Percentiles rank a stretch among this genome's conserved stretches.
phyloP scores from a whole-genome alignment of 2,888 invertebrate species.

The Orchesellides sinensis region DNA sequence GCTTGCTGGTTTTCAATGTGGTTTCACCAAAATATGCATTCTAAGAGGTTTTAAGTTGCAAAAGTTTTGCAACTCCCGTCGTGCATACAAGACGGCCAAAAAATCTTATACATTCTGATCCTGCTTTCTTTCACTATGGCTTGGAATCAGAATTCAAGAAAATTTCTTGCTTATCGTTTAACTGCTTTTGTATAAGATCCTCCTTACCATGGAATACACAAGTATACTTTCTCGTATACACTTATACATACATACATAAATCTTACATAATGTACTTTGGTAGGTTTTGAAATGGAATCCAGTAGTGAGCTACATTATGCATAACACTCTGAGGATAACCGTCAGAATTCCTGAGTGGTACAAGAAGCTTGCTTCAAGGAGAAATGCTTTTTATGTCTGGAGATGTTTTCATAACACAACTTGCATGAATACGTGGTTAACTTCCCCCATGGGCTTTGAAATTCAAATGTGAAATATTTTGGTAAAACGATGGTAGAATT shows the following conservation, averaged over 20 bases:
- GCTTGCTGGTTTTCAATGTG: conserved; percentile 36
- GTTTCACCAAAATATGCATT: conserved; percentile 48
- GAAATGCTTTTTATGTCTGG: conserved; percentile 28
- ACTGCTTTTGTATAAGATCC: background rate
- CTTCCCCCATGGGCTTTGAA: conserved; percentile 20
- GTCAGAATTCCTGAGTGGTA: conserved; percentile 46
- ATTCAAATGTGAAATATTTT: conserved; percentile 48
- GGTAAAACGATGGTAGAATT: conserved; percentile 52
- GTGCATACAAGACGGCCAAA: conserved; percentile 28
- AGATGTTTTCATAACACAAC: conserved; percentile 23
- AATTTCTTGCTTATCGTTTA: background rate
- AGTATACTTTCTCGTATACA: background rate
- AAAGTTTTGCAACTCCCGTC: conserved; percentile 48
- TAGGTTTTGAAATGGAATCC: conserved; percentile 55
- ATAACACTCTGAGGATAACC: conserved; percentile 47
- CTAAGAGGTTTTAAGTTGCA: conserved; percentile 48
- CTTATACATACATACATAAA: background rate
- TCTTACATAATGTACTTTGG: background rate
- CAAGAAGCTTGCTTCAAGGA: background rate
- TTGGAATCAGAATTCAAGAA: conserved; percentile 25
- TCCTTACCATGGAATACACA: no score
- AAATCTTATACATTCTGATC: conserved; percentile 22
- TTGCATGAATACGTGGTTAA: conserved; percentile 25
- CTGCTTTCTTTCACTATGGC: background rate
- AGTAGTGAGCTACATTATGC: conserved; percentile 56